phyloP scores from a whole-genome alignment of 2,113 vertebrate species.

The Chionodraco myersi region DNA sequence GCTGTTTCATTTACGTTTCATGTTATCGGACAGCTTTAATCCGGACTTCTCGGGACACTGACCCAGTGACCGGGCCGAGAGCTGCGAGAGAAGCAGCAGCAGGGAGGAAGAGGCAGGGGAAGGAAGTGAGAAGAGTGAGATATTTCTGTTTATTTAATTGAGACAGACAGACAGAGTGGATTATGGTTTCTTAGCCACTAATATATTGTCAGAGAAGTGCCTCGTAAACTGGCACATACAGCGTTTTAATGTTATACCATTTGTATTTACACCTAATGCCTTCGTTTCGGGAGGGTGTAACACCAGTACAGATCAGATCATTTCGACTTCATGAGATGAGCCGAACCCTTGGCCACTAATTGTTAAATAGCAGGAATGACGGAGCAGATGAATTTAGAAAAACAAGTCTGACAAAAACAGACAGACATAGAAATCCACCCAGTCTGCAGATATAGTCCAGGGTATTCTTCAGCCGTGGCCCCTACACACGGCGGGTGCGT shows the following conservation, averaged over 20 bases:
- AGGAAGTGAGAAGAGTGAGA: background rate
- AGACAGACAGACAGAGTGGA: no score
- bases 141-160: slow-evolving; percentile 10
- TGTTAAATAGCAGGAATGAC: slow-evolving; percentile 49
- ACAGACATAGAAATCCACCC: slow-evolving; percentile 1
- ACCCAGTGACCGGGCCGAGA: slow-evolving; percentile 50
- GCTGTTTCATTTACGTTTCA: slow-evolving; percentile 3
- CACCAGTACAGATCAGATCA: background rate
- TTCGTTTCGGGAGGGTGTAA: slow-evolving; percentile 1
- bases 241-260: no score
- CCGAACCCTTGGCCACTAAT: slow-evolving; percentile 3
- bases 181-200: no score
- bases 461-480: background rate
- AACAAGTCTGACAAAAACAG: background rate
- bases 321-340: slow-evolving; percentile 7
- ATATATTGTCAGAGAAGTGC: no score
- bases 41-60: slow-evolving; percentile 40
- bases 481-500: no score
- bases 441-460: background rate
- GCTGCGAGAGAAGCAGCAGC: slow-evolving; percentile 33
- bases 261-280: background rate
- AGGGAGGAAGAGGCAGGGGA: slow-evolving; percentile 8
- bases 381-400: background rate
- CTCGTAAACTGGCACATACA: no score
- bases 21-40: slow-evolving; percentile 11